Evolutionary conservation across 2,797 vertebrate species (phyloP), one percentile per base, ranked within the genome.

Genomic region (Halcyon leucocephala): DNA sequence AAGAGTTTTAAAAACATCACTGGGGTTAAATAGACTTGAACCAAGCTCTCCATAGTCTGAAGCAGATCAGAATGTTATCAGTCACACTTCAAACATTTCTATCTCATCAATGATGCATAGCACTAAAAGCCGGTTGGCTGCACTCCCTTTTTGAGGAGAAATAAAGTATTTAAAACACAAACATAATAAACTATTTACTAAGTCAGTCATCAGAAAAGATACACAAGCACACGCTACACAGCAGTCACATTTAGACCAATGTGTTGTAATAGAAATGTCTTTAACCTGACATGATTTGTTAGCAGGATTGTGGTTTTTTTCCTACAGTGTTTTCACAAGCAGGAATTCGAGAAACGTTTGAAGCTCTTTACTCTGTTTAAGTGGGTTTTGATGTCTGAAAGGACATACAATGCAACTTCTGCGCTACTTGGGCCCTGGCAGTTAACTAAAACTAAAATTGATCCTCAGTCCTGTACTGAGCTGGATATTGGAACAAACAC

Each of bases 151-250:
- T 26, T 57, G 41, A 93, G 29, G 5, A 6, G 24, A 79, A 86
- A 83, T 93, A 44, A 95, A 74, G 60, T 39, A 62, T 71, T 84
- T 82, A 79, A 82, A 77, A 25, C 21, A 52, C 66, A 90, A 89
- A 1, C 41, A 58, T 66, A 78, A 74, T 72, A 78, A 88, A 83
- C 25, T 71, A 77, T 90, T 91, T 65, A 86, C 44, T 80, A 88
- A 81, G 46, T 72, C n/a, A 31, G 42, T 48, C 69, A 86, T 21
- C 44, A 57, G 14, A 83, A 21, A 81, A 92, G 35, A 74, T 6
- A 6, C 2, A 6, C 13, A 85, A 77, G 77, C 51, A 61, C n/a
- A 61, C 7, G 5, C 46, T n/a, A 39, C 31, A 69, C 35, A 83
- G 29, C 2, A 42, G 31, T 44, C 52, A 61, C 31, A 42, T 65